Conservation (phyloP, 2,113 vertebrate species). For the Rhipidura dahli region DNA sequence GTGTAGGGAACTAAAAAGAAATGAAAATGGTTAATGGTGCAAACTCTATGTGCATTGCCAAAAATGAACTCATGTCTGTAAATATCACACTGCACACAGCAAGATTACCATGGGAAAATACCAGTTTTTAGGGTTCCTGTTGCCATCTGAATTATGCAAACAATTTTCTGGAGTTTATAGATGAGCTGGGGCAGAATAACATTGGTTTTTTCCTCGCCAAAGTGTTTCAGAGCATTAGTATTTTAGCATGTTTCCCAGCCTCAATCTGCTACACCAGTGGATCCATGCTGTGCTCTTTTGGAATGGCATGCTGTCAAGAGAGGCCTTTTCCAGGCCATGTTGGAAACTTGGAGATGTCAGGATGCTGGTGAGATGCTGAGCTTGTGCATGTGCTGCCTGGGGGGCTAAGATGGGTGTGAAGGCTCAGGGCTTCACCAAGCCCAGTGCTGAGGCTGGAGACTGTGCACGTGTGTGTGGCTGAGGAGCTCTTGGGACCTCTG, state of each 20-base stretch:
- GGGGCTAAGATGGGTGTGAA: background rate
- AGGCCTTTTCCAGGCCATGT: background rate
- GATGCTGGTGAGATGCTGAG: background rate
- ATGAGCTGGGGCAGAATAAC: background rate
- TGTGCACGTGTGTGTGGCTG: rapidly evolving
- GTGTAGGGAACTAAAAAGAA: background rate
- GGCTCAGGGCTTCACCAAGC: background rate
- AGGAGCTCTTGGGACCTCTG: background rate
- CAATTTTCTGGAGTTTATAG: conserved; percentile 16
- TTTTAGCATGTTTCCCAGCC: background rate
- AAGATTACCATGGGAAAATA: conserved; percentile 14
- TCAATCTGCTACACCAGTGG: background rate
- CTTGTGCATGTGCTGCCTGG: background rate
- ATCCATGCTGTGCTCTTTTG: background rate
- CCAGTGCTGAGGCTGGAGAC: background rate
- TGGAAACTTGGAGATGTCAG: background rate
- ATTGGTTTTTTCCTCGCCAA: background rate
- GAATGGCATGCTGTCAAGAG: background rate
- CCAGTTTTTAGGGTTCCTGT: conserved; percentile 10
- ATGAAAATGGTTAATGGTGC: background rate
- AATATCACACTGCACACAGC: background rate
- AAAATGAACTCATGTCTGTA: conserved; percentile 27
- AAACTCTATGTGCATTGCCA: background rate
- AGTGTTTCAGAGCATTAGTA: background rate
- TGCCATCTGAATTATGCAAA: conserved; percentile 25